Evolutionary conservation across 2,797 vertebrate genomes (phyloP).

Genomic region (Neopelma chrysocephalum): DNA sequence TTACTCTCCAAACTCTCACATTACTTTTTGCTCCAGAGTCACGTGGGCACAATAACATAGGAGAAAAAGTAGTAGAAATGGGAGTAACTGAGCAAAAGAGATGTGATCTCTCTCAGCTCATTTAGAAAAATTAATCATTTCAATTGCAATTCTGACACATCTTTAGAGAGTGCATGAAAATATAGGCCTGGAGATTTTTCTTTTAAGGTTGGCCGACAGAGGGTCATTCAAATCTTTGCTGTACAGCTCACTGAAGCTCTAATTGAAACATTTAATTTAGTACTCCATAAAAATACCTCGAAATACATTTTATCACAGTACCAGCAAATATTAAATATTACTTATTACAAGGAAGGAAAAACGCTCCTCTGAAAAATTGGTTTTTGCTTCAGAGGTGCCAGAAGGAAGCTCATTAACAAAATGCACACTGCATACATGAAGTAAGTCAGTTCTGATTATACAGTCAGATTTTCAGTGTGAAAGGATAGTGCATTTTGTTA

Average conservation of each 20-base stretch:
- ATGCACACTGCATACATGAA: neutral
- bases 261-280: conserved; percentile 67
- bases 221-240: conserved; percentile 49
- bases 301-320: conserved; percentile 39
- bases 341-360: conserved; percentile 26
- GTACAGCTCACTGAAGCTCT: conserved; percentile 33
- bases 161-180: conserved; percentile 31
- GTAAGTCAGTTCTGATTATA: conserved; percentile 6
- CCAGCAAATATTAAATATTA: conserved; percentile 50
- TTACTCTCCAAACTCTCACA: neutral
- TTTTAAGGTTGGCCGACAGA: conserved; percentile 30
- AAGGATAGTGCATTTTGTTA: neutral
- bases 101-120: conserved; percentile 23
- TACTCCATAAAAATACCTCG: conserved; percentile 28
- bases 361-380: conserved; percentile 36
- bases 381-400: conserved; percentile 39
- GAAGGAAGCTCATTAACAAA: conserved; percentile 53
- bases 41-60: neutral
- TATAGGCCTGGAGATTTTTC: neutral
- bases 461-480: neutral
- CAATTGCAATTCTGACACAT: conserved; percentile 40
- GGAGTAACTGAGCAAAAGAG: conserved; percentile 53
- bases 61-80: conserved; percentile 11
- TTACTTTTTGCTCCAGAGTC: neutral
- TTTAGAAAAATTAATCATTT: conserved; percentile 51